Base-by-base conservation (phyloP, 2,797 vertebrate species). In the Glyptemys insculpta region DNA sequence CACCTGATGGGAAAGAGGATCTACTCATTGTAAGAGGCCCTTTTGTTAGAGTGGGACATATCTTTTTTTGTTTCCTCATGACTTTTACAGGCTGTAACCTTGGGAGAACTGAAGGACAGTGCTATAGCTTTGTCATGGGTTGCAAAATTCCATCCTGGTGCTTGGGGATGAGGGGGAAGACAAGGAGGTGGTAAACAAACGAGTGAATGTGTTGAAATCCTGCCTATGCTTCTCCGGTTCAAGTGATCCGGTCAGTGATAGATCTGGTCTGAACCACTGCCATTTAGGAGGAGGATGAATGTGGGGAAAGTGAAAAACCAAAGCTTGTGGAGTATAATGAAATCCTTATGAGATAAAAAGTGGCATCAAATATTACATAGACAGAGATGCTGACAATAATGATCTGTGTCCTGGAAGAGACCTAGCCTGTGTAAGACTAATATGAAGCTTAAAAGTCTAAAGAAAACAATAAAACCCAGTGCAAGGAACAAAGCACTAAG, bases 161-260 rank as follows among this genome's bases (percentile, higher is more conserved):
- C 31, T n/a, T 52, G 52, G 83, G 54, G 0, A 12, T 25, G 85
- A 90, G 50, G 59, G 72, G 57, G 53, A 81, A 93, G 87, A 50
- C 79, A 57, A 81, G 47, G 86, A 50, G 68, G 47, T 91, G 85
- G 68, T 2, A 1, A 95, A 83, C 92, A 93, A 96, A 91, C 81
- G 76, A 91, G 57, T 0, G 44, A 95, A 78, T 57, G 19, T 95
- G 88, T 86, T 89, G 92, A 93, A 97, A 95, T 88, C 80, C 52
- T 88, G 49, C 80, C 79, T 97, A 92, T 29, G 76, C 93, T 96
- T 93, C 98, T 98, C 97, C 92, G 34, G 96, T 96, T 97, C 98
- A 98, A 98, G 96, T 97, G 95, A 97, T 98, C 96, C 97, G 85
- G 37, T 54, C 94, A 94, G 86, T 98, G 98, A 99, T 96, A 98